These are phyloP conservation scores for Rhopalosiphum nymphaeae DNA, from an alignment of 2,888 invertebrate genomes.

Conservation along the genomic window DNA sequence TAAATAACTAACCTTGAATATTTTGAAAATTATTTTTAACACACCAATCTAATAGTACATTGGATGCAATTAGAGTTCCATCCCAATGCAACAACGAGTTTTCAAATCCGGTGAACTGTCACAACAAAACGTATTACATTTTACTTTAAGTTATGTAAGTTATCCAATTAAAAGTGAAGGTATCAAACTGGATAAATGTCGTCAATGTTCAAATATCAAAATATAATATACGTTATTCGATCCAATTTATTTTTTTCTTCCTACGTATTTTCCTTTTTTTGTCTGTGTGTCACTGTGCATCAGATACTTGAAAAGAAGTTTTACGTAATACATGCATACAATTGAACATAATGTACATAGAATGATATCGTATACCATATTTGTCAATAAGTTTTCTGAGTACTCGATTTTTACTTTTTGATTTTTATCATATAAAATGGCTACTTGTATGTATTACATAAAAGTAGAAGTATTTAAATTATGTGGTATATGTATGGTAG, in stretches of 20 bases:
- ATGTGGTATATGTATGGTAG: not conserved
- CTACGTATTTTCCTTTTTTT: not conserved
- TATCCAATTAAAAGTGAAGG: conserved; percentile 9
- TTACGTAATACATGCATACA: not conserved
- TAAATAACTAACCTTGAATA: not conserved
- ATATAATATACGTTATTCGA: conserved; percentile 1
- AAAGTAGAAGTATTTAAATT: not conserved
- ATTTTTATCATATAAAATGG: not conserved
- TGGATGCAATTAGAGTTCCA: not conserved
- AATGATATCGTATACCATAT: not conserved
- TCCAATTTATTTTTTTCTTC: conserved; percentile 24
- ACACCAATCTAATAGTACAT: not conserved
- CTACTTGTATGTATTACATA: not conserved
- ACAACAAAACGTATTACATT: not conserved
- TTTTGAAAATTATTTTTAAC: not conserved
- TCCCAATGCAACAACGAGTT: not conserved
- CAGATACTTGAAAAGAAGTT: conserved; percentile 6
- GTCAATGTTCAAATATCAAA: conserved; percentile 41
- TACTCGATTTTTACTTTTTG: not conserved
- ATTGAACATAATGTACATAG: not conserved
- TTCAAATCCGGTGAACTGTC: not conserved
- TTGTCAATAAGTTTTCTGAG: not conserved
- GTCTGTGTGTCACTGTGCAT: not conserved
- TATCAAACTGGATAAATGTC: conserved; percentile 28
- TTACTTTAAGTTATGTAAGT: conserved; percentile 2